Percentiles rank a stretch among this genome's conserved stretches.
Evolutionary conservation across 1,140 invertebrate species (phyloP).

Genomic region (Zeugodacus cucurbitae): DNA sequence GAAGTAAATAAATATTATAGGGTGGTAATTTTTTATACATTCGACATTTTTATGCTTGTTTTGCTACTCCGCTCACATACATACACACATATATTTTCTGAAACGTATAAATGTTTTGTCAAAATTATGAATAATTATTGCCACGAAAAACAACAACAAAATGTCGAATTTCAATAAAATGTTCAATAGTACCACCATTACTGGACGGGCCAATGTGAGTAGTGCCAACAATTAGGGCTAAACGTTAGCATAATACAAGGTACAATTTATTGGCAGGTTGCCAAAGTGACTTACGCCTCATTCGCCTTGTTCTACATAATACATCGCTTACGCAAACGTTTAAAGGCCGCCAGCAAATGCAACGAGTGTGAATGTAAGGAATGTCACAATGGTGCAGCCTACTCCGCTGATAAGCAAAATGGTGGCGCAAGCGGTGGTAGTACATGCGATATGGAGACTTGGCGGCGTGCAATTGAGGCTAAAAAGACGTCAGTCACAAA

Average conservation of each 20-base stretch:
- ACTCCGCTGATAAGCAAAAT: neutral
- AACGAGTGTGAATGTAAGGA: neutral
- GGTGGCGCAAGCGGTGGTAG: neutral
- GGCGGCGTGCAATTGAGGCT: neutral
- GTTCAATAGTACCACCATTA: constrained; percentile 54
- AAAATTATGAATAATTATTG: neutral
- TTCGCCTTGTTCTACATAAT: constrained; percentile 53
- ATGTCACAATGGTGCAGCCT: neutral
- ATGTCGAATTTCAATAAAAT: constrained; percentile 51
- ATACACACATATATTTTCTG: too few relatives aligned
- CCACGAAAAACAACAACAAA: neutral
- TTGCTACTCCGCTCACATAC: neutral
- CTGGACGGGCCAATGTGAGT: constrained; percentile 57
- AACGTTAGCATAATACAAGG: neutral
- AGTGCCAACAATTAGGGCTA: constrained; percentile 9
- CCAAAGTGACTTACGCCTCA: constrained; percentile 56
- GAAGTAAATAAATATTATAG: too few relatives aligned
- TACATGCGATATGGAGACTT: neutral
- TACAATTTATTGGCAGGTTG: constrained; percentile 48
- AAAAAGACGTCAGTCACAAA: neutral
- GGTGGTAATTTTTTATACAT: too few relatives aligned
- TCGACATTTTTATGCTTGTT: too few relatives aligned
- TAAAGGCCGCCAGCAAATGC: neutral
- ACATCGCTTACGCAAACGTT: constrained; percentile 50
- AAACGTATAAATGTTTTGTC: neutral